Percentiles rank a stretch among this genome's conserved stretches.
These are phyloP conservation scores for Hemitrygon akajei DNA, from an alignment of 2,797 vertebrate genomes.

Conservation along the genomic window DNA sequence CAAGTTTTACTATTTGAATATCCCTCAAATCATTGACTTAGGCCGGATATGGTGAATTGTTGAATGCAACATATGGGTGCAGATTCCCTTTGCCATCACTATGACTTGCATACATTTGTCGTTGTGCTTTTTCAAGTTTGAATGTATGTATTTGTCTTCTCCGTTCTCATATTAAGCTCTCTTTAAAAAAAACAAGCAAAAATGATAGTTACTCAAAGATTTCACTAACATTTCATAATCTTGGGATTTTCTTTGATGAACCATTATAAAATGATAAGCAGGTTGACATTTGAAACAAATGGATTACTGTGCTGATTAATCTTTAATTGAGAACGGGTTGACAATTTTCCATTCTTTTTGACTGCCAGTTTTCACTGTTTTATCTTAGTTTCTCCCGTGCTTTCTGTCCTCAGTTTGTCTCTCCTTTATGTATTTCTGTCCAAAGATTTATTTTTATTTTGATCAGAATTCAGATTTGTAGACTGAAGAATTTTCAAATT, in stretches of 20 bases:
- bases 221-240: not conserved
- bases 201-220: not conserved
- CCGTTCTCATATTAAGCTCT: not conserved
- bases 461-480: not conserved
- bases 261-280: not conserved
- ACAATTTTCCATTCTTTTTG: not conserved
- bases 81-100: constrained; percentile 12
- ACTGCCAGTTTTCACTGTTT: not conserved
- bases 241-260: not conserved
- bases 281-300: not conserved
- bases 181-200: not conserved
- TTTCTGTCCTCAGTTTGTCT: not conserved
- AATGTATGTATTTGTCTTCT: not conserved
- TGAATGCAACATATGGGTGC: not conserved
- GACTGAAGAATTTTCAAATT: not conserved
- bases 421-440: not conserved
- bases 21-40: not conserved
- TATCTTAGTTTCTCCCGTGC: not conserved
- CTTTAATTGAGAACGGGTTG: not conserved
- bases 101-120: not conserved
- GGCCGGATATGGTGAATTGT: no score
- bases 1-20: not conserved
- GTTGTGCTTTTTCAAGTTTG: not conserved
- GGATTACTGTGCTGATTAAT: not conserved
- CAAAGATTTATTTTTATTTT: not conserved